Evolutionary conservation across 2,797 vertebrate genomes (phyloP).

Genomic region (Poecilia velifera): DNA sequence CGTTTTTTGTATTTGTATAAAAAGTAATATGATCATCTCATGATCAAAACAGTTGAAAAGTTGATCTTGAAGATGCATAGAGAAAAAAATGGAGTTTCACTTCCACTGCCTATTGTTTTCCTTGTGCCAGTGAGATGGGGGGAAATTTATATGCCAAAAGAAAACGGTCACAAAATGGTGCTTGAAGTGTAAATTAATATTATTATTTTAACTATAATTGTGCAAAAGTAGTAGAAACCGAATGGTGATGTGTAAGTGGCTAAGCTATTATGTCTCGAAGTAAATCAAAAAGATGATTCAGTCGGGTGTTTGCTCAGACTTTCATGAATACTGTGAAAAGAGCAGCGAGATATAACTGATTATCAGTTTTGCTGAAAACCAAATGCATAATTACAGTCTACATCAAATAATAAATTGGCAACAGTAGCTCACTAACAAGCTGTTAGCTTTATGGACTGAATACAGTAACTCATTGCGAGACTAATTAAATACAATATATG

Average conservation of each 20-base stretch:
- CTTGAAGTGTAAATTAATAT: not conserved
- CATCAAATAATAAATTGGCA: conserved; percentile 8
- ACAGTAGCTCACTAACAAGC: conserved; percentile 5
- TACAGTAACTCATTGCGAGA: not conserved
- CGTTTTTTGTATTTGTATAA: not conserved
- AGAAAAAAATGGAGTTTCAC: not conserved
- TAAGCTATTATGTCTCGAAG: conserved; percentile 1
- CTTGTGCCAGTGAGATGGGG: not conserved
- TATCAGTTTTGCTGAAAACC: conserved; percentile 20
- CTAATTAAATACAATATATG: conserved; percentile 6
- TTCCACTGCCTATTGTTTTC: not conserved
- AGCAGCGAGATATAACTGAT: conserved; percentile 33
- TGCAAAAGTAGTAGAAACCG: not conserved
- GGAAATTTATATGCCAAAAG: not conserved
- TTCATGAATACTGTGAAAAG: conserved; percentile 8
- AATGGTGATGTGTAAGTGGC: not conserved
- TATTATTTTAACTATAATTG: not conserved
- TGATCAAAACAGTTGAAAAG: not conserved
- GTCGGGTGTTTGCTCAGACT: conserved; percentile 19
- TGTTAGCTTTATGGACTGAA: conserved; percentile 13
- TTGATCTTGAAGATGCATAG: not conserved
- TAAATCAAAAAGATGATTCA: conserved; percentile 6
- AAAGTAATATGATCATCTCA: not conserved
- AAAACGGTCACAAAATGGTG: not conserved
- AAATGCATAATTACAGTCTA: conserved; percentile 27